Percentiles rank a stretch among this genome's conserved stretches.
These are phyloP conservation scores for Hydropotes inermis DNA, from an alignment of 2,113 vertebrate species.

Conservation along the genomic window DNA sequence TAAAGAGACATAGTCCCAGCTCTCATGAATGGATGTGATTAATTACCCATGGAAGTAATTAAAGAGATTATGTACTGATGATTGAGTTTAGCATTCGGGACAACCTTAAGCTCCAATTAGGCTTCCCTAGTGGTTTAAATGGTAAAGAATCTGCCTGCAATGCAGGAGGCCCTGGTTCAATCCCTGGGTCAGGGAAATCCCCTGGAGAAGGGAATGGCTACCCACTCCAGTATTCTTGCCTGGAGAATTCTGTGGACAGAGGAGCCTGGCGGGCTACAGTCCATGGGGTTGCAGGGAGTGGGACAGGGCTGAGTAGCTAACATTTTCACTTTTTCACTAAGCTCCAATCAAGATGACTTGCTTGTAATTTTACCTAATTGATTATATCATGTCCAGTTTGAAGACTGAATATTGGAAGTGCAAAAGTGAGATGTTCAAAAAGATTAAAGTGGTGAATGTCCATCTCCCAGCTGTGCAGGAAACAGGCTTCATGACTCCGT, in stretches of 20 bases:
- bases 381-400: not conserved
- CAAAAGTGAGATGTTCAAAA: not conserved
- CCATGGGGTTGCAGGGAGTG: not conserved
- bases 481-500: not conserved
- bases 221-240: not conserved
- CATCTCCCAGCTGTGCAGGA: accelerated
- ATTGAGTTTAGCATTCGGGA: not conserved
- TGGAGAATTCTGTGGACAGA: not conserved
- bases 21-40: not conserved
- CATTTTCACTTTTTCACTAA: not conserved
- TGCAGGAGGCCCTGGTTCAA: not conserved
- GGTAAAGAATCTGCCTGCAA: not conserved
- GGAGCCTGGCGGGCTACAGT: not conserved
- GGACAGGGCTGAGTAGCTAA: not conserved
- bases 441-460: not conserved
- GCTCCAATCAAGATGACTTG: not conserved
- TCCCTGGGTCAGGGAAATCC: not conserved
- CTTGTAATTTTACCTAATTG: not conserved
- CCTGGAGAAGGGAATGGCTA: not conserved
- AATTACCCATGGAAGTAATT: not conserved
- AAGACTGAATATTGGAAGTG: not conserved
- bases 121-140: not conserved
- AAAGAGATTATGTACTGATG: not conserved
- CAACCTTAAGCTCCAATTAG: not conserved
- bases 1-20: not conserved